Evolutionary conservation across 1,140 invertebrate genomes (phyloP).

Genomic region (Tyrophagus putrescentiae): DNA sequence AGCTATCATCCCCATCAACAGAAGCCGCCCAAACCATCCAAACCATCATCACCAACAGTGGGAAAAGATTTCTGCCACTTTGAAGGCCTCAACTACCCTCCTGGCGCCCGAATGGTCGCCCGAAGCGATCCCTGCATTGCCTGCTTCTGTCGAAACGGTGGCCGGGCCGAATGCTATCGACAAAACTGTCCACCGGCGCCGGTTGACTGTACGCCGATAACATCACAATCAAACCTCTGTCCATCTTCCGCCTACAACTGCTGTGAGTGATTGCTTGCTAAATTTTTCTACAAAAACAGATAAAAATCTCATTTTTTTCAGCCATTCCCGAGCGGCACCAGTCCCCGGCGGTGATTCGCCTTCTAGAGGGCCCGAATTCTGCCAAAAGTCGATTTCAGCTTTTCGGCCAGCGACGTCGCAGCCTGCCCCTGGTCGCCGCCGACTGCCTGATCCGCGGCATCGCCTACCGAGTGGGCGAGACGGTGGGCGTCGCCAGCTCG

Average conservation of each 20-base stretch:
- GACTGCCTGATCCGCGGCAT: slow-evolving; percentile 22
- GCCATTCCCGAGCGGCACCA: slow-evolving; percentile 10
- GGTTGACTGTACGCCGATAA: slow-evolving; percentile 15
- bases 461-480: slow-evolving; percentile 21
- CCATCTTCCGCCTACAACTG: slow-evolving; percentile 21
- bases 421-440: not conserved
- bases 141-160: slow-evolving; percentile 20
- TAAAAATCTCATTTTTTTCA: not conserved
- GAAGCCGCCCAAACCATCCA: not conserved
- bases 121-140: slow-evolving; percentile 18
- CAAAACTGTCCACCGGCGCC: slow-evolving; percentile 23
- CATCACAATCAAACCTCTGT: slow-evolving; percentile 15
- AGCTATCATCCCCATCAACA: too few species aligned
- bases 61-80: slow-evolving; percentile 4
- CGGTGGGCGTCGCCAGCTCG: slow-evolving; percentile 30
- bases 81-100: slow-evolving; percentile 14
- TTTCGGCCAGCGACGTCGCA: not conserved
- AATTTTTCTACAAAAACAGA: not conserved
- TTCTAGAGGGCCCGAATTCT: too few species aligned
- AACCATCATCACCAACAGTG: not conserved
- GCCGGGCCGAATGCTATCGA: slow-evolving; percentile 20
- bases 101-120: slow-evolving; percentile 18
- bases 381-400: too few species aligned
- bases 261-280: slow-evolving; percentile 9
- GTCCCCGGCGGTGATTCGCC: too few species aligned